These are phyloP conservation scores for Endotricha flammealis DNA, from an alignment of 2,888 invertebrate genomes.

Conservation along the genomic window DNA sequence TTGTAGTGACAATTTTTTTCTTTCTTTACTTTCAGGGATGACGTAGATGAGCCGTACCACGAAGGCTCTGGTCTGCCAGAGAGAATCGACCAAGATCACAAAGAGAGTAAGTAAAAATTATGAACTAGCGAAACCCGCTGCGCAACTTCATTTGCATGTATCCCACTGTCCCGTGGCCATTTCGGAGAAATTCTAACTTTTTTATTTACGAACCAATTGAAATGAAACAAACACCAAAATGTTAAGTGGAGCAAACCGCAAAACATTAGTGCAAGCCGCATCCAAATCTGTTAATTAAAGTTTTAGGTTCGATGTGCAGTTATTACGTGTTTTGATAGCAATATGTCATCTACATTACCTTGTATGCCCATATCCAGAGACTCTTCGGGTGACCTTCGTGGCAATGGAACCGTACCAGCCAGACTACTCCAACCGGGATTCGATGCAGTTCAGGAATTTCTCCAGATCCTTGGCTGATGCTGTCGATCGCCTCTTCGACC, in stretches of 20 bases:
- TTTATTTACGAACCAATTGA: no score
- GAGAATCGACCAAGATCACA: conserved; percentile 36
- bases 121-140: no score
- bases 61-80: conserved; percentile 39
- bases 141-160: no score
- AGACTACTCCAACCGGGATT: conserved; percentile 79
- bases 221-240: no score
- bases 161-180: no score
- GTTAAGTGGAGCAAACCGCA: no score
- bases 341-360: not conserved
- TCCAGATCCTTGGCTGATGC: conserved; percentile 77
- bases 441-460: conserved; percentile 76
- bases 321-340: no score
- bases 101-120: conserved; percentile 57
- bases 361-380: conserved; percentile 53
- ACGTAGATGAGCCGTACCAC: conserved; percentile 34
- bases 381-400: conserved; percentile 73
- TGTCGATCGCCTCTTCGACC: conserved; percentile 77
- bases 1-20: no score
- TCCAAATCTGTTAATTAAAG: no score
- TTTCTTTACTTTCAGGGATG: conserved; percentile 47
- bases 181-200: no score
- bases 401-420: conserved; percentile 80
- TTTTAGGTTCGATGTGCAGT: no score
- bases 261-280: no score